Evolutionary conservation across 2,888 invertebrate genomes (phyloP).

Genomic region (Sturmia bella): DNA sequence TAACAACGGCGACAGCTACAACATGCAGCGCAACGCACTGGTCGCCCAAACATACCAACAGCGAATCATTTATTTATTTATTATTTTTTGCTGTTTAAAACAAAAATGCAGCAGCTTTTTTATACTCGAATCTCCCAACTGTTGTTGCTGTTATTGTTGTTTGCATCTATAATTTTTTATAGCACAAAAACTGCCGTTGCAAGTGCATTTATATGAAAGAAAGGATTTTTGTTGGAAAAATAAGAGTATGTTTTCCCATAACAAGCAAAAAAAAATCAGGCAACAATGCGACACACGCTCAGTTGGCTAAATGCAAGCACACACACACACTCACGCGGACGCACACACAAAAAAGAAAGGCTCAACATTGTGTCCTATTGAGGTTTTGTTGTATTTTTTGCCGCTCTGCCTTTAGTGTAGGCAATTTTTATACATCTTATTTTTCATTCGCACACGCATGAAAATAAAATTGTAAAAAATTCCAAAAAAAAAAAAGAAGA

Average conservation of each 20-base stretch:
- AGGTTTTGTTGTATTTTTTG: conserved; percentile 69
- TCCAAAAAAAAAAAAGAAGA: conserved; percentile 1
- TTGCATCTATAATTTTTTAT: conserved; percentile 15
- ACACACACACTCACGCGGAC: conserved; percentile 18
- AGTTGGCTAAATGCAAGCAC: not conserved
- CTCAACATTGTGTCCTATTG: conserved; percentile 68
- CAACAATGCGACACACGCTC: conserved; percentile 28
- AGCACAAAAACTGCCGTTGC: conserved; percentile 14
- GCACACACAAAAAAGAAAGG: conserved; percentile 56
- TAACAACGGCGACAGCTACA: conserved; percentile 20
- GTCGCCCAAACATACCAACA: conserved; percentile 37
- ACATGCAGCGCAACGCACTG: conserved; percentile 23
- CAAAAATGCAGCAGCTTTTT: conserved; percentile 41
- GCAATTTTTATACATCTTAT: conserved; percentile 75
- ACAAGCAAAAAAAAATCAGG: conserved; percentile 31
- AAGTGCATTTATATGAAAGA: conserved; percentile 11
- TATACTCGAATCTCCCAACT: conserved; percentile 16
- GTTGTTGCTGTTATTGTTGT: conserved; percentile 21
- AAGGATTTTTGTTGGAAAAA: conserved; percentile 21
- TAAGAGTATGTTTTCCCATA: conserved; percentile 28
- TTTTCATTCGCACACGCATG: conserved; percentile 79
- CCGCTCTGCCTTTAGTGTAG: conserved; percentile 14
- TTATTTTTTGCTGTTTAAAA: conserved; percentile 20
- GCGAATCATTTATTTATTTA: conserved; percentile 34
- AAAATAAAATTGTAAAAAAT: conserved; percentile 79